Base-by-base conservation (phyloP, 2,888 invertebrate species). In the Rambutsinella grinnellia region DNA sequence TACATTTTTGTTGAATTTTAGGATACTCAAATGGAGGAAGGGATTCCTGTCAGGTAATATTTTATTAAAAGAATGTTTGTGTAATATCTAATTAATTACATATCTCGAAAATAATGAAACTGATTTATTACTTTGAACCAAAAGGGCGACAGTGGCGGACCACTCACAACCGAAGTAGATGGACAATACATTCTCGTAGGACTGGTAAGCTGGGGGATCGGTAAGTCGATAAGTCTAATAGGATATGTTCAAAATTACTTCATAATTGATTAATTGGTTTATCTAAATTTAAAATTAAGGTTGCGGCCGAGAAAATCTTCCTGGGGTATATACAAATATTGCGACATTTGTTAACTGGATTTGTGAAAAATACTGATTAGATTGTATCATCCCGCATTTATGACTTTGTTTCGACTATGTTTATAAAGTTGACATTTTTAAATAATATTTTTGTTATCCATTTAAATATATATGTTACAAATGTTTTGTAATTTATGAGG, bases 301-400 rank as follows among this genome's bases (percentile, higher is more conserved):
- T n/a, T 96, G 96, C 84, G 96, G 95, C 0, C 89, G 95, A 0
- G 95, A 95, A 85, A 95, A 95, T 84, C 87, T 96, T 6, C 96
- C 96, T 2, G 80, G 78, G 1, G 78, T 96, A 3, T 96, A 96
- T 85, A 96, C 96, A 0, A 95, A 96, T 85, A 94, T 96, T 85
- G 95, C 95, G 86, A 94, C 94, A 86, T 96, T 95, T 86, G 94
- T 95, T 81, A 94, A 95, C 21, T 95, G 95, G 95, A 92, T 95
- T n/a, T 62, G 93, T 94, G 85, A 93, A 94, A 87, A 92, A 94
- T 27, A 91, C 79, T 13, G 79, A 80, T 62, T 80, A 76, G 46
- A 17, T n/a, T n/a, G n/a, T n/a, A n/a, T n/a, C n/a, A n/a, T n/a
- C n/a, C n/a, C n/a, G n/a, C n/a, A n/a, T n/a, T n/a, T n/a, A n/a